Evolutionary conservation across 2,113 vertebrate species (phyloP), one percentile per base, ranked within the genome.

Genomic region (Cryptoleucopteryx plumbea): DNA sequence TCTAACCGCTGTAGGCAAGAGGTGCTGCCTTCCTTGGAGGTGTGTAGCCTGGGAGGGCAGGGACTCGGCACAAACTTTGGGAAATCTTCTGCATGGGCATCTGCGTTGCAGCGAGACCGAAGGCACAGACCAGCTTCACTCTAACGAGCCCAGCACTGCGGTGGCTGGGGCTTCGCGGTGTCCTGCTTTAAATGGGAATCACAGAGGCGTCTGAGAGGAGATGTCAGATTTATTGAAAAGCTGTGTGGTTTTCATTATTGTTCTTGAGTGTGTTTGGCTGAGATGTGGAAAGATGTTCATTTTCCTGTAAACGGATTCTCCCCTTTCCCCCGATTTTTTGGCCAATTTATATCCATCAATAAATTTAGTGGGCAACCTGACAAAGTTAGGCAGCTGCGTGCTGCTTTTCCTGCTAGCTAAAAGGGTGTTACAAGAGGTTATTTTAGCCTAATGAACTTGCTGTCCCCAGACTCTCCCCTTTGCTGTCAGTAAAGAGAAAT

Each of bases 391-490:
- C 86, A 96, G 83, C 83, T 84, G 77, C 3, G 2, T 74, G 59
- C 20, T 93, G 83, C 42, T 93, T 78, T 94, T 58, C 38, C 65
- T 93, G 77, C 86, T 96, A 83, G 68, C 80, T 83, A 80, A 48
- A 77, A 77, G 67, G 27, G 20, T 82, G 85, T 90, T 91, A 84
- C 7, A 6, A 58, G 86, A 84, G 68, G 77, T 94, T 93, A 63
- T 94, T 96, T 94, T 93, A 94, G 90, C 93, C 88, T 94, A 88
- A 92, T 88, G 91, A 94, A 88, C 80, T 90, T 94, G 23, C 53
- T 94, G 55, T 91, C 68, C 89, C 68, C 68, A 78, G 77, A 84
- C 61, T 91, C 71, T 42, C 34, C 13, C 1, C 11, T 88, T 21
- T 38, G n/a, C 43, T 86, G 65, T 95, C 80, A 84, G 77, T 47